Percentiles rank a stretch among this genome's conserved stretches.
These are phyloP conservation scores for Vespertilio murinus DNA, from an alignment of 2,797 vertebrate genomes.

Conservation along the genomic window DNA sequence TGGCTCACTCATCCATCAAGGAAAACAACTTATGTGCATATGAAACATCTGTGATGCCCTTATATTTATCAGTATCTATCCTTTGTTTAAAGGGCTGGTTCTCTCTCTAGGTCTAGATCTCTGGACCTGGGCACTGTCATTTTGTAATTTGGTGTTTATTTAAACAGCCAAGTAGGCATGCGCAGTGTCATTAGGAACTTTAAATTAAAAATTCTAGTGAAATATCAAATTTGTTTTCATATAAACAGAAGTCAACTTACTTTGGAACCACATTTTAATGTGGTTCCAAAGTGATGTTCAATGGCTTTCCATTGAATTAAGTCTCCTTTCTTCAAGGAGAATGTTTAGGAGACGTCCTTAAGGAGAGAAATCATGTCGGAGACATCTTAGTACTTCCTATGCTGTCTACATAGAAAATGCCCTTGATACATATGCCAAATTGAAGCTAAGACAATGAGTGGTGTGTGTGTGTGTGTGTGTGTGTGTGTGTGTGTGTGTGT, in stretches of 20 bases:
- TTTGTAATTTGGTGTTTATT: background rate
- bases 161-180: background rate
- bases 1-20: background rate
- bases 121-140: background rate
- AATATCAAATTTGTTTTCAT: background rate
- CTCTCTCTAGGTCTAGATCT: background rate
- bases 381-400: background rate
- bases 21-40: background rate
- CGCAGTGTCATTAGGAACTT: background rate
- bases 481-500: background rate
- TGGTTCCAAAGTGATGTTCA: too few relatives aligned
- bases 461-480: background rate
- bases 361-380: background rate
- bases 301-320: too few relatives aligned
- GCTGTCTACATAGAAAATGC: background rate
- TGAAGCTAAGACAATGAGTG: background rate
- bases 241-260: background rate
- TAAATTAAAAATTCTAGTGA: constrained; percentile 18
- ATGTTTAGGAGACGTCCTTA: background rate
- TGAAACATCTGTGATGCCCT: background rate
- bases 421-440: background rate
- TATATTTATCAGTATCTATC: background rate
- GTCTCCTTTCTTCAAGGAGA: constrained; percentile 6
- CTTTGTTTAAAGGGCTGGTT: background rate
- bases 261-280: background rate